phyloP scores from a whole-genome alignment of 2,113 vertebrate species.

The Phylloscopus trochiloides region DNA sequence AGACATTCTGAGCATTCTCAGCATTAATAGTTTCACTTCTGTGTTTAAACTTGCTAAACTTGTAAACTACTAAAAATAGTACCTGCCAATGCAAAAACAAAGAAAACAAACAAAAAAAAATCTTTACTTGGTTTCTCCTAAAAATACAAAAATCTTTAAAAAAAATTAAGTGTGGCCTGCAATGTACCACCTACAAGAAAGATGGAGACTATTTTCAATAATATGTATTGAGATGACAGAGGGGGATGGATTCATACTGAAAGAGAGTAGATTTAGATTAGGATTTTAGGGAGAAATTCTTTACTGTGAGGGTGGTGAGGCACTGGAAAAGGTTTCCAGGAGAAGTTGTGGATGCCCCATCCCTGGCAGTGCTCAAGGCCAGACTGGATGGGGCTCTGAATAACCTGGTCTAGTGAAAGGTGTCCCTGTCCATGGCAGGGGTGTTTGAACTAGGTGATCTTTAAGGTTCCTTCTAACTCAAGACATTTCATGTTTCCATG shows the following conservation, averaged over 20 bases:
- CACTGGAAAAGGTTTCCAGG: not conserved
- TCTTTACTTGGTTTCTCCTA: not conserved
- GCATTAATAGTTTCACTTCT: not conserved
- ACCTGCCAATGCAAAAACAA: not conserved
- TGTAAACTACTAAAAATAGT: not conserved
- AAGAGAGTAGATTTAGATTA: not conserved
- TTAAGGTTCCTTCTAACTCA: not conserved
- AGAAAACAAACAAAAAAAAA: not conserved
- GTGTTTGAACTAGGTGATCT: not conserved
- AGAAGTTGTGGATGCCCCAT: not conserved
- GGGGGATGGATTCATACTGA: not conserved
- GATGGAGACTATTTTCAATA: not conserved
- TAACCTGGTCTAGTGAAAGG: not conserved
- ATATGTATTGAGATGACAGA: not conserved
- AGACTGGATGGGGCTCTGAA: not conserved
- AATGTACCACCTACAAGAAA: not conserved
- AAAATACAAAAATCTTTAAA: not conserved
- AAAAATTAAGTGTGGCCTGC: not conserved
- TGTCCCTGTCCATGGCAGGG: not conserved
- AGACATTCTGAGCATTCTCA: not conserved
- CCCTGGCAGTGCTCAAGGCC: not conserved
- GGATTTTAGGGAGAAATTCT: not conserved
- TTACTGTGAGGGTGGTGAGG: not conserved
- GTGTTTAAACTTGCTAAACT: not conserved
- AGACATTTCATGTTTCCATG: not conserved